Evolutionary conservation across 2,888 invertebrate species (phyloP).

Genomic region (Leptopilina drosophilae): DNA sequence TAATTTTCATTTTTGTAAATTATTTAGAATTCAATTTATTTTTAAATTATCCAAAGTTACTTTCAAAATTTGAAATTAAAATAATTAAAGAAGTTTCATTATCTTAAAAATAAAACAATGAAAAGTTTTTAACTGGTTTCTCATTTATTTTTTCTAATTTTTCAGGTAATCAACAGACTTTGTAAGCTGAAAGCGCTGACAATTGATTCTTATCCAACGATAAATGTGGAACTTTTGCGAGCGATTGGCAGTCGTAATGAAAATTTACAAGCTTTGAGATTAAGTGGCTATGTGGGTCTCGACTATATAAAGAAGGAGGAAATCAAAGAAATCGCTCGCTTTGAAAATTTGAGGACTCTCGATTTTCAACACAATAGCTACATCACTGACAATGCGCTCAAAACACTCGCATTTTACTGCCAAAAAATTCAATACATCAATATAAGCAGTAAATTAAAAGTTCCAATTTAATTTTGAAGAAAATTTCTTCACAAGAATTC

Average conservation of each 20-base stretch:
- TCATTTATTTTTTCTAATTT: background rate
- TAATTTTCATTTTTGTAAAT: background rate
- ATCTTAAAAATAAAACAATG: too few relatives aligned
- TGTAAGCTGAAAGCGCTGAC: background rate
- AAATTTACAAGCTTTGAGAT: background rate
- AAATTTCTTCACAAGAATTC: too few relatives aligned
- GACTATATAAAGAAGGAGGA: slow-evolving; percentile 1
- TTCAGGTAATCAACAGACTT: slow-evolving; percentile 20
- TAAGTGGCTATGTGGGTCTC: slow-evolving; percentile 26
- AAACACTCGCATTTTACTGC: background rate
- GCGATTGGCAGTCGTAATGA: slow-evolving; percentile 1
- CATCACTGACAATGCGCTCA: slow-evolving; percentile 15
- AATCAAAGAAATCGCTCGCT: background rate
- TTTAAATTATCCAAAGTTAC: too few relatives aligned
- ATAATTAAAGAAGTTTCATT: too few relatives aligned
- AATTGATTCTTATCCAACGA: slow-evolving; percentile 16
- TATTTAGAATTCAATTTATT: background rate
- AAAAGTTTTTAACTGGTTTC: too few relatives aligned
- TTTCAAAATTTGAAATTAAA: too few relatives aligned
- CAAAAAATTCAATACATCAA: slow-evolving; percentile 15
- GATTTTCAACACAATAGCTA: slow-evolving; percentile 29
- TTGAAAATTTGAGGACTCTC: slow-evolving; percentile 10
- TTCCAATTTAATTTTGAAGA: background rate
- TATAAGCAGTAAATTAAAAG: background rate
- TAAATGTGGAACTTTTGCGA: background rate